Conservation (phyloP, 35 echinoderm and acorn worm species). For the Heliocidaris erythrogramma region DNA sequence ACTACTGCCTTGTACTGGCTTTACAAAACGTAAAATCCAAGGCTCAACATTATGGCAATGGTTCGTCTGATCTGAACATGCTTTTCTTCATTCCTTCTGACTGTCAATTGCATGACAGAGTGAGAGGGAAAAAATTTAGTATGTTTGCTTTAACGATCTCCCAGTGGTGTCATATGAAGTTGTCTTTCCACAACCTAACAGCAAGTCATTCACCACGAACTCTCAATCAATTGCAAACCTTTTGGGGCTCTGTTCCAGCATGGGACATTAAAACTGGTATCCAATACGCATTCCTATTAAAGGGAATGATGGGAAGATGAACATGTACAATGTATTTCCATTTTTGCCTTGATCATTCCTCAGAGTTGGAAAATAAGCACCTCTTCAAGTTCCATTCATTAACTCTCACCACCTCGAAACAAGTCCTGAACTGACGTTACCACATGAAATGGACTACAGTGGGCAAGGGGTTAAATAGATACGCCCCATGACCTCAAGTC, state of each 20-base stretch:
- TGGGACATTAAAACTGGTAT: background rate
- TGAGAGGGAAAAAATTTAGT: background rate
- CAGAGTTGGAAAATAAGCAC: too few species aligned
- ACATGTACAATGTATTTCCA: background rate
- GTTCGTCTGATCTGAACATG: background rate
- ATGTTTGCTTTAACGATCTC: background rate
- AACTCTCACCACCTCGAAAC: background rate
- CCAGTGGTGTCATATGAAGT: background rate
- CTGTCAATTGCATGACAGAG: background rate
- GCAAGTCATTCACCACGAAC: background rate
- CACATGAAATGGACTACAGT: background rate
- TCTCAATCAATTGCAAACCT: background rate
- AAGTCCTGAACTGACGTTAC: background rate
- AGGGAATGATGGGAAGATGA: background rate
- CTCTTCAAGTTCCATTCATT: background rate
- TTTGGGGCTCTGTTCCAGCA: background rate
- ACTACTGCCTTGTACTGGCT: background rate
- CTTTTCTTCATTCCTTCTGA: background rate
- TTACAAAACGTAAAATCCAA: background rate
- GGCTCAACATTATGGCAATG: background rate
- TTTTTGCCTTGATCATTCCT: too few species aligned
- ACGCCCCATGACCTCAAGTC: background rate
- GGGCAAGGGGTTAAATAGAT: background rate
- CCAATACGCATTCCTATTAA: background rate
- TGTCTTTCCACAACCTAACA: background rate